Evolutionary conservation across 2,113 vertebrate genomes (phyloP).

Genomic region (Cephalopholis sonnerati): DNA sequence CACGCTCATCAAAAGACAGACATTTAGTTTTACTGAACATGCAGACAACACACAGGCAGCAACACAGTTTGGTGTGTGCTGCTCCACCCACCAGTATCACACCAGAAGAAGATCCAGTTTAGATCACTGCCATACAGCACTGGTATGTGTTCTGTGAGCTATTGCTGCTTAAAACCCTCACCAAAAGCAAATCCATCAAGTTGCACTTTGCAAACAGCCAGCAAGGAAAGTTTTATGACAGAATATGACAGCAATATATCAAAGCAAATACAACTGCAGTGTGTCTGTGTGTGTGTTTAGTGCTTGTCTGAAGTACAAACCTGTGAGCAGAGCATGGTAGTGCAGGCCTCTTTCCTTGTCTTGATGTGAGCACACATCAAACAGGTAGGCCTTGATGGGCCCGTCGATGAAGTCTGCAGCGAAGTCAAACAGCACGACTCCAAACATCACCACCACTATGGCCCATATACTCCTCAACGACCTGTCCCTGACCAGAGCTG

Average conservation of each 20-base stretch:
- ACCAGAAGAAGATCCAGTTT: background rate
- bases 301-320: constrained; percentile 76
- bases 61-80: background rate
- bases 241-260: background rate
- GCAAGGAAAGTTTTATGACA: background rate
- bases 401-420: constrained; percentile 98
- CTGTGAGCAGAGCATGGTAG: constrained; percentile 97
- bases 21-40: background rate
- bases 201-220: background rate
- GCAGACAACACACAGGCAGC: background rate
- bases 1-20: background rate
- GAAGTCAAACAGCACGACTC: constrained; percentile 98
- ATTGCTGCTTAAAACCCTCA: background rate
- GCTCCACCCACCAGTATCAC: background rate
- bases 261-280: background rate
- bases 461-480: constrained; percentile 84
- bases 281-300: background rate
- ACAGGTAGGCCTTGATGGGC: constrained; percentile 98
- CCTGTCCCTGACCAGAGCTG: constrained; percentile 77
- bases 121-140: background rate
- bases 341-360: constrained; percentile 97
- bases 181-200: background rate
- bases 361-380: constrained; percentile 95
- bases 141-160: background rate
- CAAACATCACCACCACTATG: constrained; percentile 93